A percentile compares a stretch with the other conserved stretches of the same genome.
Conservation (phyloP, 2,888 invertebrate species). For the Pecten maximus region DNA sequence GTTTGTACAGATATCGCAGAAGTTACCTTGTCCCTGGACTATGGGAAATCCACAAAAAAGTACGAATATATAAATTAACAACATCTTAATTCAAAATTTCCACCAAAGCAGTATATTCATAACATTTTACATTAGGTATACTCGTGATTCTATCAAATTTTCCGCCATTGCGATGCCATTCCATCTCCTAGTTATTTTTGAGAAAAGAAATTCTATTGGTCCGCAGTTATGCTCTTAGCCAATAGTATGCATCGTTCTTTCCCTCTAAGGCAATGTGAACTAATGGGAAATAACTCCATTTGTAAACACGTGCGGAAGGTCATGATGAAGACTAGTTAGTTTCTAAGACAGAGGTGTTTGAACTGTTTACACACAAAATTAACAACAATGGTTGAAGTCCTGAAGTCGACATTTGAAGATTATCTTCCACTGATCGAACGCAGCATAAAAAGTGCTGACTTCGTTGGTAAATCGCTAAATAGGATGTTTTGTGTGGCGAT, state of each 20-base stretch:
- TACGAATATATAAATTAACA: neutral
- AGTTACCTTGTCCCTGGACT: neutral
- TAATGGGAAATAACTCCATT: neutral
- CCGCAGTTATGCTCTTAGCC: neutral
- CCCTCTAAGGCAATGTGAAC: neutral
- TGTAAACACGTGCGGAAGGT: neutral
- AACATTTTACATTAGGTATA: neutral
- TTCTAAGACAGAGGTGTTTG: neutral
- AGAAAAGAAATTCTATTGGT: constrained; percentile 40
- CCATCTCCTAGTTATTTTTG: constrained; percentile 39
- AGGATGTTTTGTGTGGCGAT: too few relatives aligned
- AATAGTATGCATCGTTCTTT: neutral
- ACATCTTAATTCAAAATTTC: neutral
- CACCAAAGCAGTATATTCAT: neutral
- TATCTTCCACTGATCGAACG: constrained; percentile 85
- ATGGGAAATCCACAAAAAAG: neutral
- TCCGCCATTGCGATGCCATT: constrained; percentile 55
- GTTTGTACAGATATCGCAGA: neutral
- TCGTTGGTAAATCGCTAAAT: constrained; percentile 70
- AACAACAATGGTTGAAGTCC: constrained; percentile 68
- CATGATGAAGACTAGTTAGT: neutral
- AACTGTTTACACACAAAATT: neutral
- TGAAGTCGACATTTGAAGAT: constrained; percentile 85
- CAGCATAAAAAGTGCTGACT: constrained; percentile 84
- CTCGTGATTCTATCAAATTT: constrained; percentile 45